Conservation (phyloP, 2,113 vertebrate species). For the Sapajus apella region DNA sequence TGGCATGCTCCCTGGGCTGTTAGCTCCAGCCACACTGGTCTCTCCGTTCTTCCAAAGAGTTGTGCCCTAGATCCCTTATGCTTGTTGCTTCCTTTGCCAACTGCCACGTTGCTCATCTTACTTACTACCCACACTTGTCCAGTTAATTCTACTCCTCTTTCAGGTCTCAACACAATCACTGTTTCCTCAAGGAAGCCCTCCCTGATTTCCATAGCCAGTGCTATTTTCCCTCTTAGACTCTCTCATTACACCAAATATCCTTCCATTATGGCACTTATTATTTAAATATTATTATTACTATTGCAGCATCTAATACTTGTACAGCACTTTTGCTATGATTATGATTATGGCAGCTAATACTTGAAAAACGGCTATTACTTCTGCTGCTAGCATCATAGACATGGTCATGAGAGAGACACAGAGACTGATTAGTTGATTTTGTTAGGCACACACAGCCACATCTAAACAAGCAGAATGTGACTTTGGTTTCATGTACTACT, state of each 20-base stretch:
- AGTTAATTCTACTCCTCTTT: neutral
- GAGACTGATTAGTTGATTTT: fast-evolving
- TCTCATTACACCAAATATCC: neutral
- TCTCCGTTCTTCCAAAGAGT: neutral
- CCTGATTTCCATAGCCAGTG: neutral
- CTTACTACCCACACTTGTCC: neutral
- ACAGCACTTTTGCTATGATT: neutral
- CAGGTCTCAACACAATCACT: neutral
- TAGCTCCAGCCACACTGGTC: fast-evolving
- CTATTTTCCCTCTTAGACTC: neutral
- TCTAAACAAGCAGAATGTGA: fast-evolving
- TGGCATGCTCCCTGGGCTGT: neutral
- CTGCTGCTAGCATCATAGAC: neutral
- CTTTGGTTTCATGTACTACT: neutral
- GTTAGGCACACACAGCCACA: neutral
- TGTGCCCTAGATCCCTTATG: neutral
- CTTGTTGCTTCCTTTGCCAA: neutral
- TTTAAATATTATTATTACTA: neutral
- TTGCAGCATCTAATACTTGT: neutral
- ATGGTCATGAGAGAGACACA: neutral
- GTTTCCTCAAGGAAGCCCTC: neutral
- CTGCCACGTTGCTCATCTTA: fast-evolving
- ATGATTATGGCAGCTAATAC: neutral
- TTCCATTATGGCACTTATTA: neutral
- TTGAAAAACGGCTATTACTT: neutral